Base-by-base conservation (phyloP, 2,113 vertebrate genomes). In the Cyanocitta stelleri region DNA sequence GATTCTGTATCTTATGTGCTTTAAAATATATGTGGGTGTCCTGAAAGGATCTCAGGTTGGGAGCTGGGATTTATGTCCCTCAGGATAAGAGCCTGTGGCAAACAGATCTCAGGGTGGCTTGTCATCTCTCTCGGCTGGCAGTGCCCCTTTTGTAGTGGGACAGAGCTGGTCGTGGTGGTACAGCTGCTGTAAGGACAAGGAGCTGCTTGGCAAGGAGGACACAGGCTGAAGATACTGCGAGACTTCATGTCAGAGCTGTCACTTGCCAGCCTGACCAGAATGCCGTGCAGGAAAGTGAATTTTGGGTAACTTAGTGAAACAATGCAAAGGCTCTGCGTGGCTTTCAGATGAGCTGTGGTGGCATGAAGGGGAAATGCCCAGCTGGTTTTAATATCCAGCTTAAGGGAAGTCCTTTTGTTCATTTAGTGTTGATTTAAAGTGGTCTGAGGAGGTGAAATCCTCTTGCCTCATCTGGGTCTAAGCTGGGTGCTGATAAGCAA, bases 401-500 rank as follows among this genome's bases (percentile, higher is more conserved):
- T 88, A 73, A 54, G 55, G 55, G 78, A 59, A 89, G 62, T 85
- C 52, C 59, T 55, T 52, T 63, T 95, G 39, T 74, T 94, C 49
- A 24, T 85, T 94, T 85, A 37, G 66, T 82, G 59, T 80, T 84
- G 77, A 55, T 84, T 93, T 86, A n/a, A 78, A 91, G 73, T 71
- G 66, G 55, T 81, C 68, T 71, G 51, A 51, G 66, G 87, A 92
- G 66, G 62, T 82, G 41, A 80, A 91, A 90, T 83, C 86, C 55
- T 85, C 62, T 66, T 87, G 55, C 41, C 49, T 95, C 83, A 39
- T 91, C 86, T 79, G 68, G 43, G 30, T 93, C 88, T 75, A 64
- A 77, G 68, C 85, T 91, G 86, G 69, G 89, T 78, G 64, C 91
- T 86, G 87, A 73, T 76, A 93, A 91, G 51, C 64, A 77, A 74